Base-by-base conservation (phyloP, 2,113 vertebrate species). In the Ascaphus truei region DNA sequence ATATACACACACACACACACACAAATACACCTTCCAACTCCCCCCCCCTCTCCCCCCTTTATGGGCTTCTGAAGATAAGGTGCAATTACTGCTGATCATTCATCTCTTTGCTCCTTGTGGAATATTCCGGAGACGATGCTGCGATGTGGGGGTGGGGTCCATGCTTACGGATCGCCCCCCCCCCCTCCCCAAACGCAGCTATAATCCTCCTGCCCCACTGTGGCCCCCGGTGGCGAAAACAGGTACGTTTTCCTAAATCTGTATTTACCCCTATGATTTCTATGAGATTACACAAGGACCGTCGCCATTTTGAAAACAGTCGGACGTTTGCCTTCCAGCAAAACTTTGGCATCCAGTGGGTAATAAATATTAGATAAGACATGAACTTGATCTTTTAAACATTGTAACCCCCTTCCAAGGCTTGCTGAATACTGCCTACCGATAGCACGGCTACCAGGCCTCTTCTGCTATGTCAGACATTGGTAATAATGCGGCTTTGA, bases 401-500 rank as follows among this genome's bases (percentile, higher is more conserved):
- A n/a, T n/a, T n/a, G n/a, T n/a, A n/a, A n/a, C n/a, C n/a, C n/a
- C n/a, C n/a, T n/a, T n/a, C n/a, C n/a, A n/a, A n/a, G n/a, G n/a
- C n/a, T n/a, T n/a, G n/a, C n/a, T n/a, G n/a, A n/a, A n/a, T n/a
- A n/a, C n/a, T n/a, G n/a, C n/a, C n/a, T n/a, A n/a, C n/a, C n/a
- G n/a, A n/a, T n/a, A n/a, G n/a, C n/a, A n/a, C n/a, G n/a, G n/a
- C n/a, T n/a, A n/a, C n/a, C n/a, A 13, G n/a, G 5, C 10, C 11
- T 10, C 39, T 26, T 31, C 27, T 31, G 1, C 7, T 1, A 12
- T 11, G 39, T 69, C 71, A 71, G n/a, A n/a, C n/a, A n/a, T n/a
- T n/a, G n/a, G 60, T 68, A 72, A 68, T 67, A 72, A 61, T 81
- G 71, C 31, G 43, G 57, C 72, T 37, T 45, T 72, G 2, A 9